phyloP scores from a whole-genome alignment of 2,113 vertebrate genomes.

The Myrmecobius fasciatus region DNA sequence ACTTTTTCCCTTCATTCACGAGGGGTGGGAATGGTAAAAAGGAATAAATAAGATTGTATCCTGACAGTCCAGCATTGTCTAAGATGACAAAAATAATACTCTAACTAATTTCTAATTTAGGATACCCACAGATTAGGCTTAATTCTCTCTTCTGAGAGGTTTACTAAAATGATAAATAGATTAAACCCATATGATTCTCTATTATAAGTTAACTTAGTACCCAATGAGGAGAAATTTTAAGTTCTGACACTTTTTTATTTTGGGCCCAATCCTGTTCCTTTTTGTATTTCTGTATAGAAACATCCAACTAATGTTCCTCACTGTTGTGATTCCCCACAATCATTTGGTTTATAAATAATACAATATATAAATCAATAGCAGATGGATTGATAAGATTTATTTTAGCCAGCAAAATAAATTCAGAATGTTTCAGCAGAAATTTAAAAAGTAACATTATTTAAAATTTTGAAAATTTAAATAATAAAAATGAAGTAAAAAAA shows the following conservation, averaged over 20 bases:
- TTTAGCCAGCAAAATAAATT: neutral
- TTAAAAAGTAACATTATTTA: neutral
- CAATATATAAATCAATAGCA: neutral
- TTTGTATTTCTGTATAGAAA: neutral
- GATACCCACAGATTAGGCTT: neutral
- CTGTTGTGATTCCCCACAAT: neutral
- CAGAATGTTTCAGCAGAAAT: neutral
- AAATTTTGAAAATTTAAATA: neutral
- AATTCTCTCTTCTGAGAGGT: neutral
- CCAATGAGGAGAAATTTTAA: neutral
- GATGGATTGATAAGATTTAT: neutral
- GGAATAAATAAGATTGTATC: neutral
- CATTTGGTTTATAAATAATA: neutral
- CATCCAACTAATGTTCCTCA: neutral
- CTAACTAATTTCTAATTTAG: neutral
- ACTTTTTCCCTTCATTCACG: neutral
- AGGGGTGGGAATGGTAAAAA: neutral
- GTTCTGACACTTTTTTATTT: neutral
- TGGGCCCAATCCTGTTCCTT: neutral
- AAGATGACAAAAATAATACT: neutral
- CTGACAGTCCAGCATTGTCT: neutral
- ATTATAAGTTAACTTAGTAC: neutral
- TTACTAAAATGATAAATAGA: neutral
- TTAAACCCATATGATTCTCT: neutral
- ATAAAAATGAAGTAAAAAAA: neutral